Base-by-base conservation (phyloP, 2,113 vertebrate species). In the Xiphias gladius region DNA sequence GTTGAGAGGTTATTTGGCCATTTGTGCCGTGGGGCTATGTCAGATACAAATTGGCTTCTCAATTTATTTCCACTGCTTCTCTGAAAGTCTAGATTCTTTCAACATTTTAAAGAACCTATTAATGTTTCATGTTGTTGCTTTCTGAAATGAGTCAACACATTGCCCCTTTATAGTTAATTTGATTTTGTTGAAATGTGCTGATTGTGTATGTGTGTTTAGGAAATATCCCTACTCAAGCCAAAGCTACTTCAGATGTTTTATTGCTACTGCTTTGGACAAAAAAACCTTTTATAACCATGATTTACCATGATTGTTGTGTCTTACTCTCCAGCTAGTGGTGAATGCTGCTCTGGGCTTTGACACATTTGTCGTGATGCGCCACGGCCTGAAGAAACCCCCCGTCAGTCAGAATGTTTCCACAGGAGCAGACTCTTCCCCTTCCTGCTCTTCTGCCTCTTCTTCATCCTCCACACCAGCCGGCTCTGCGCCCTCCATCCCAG, bases 311-410 rank as follows among this genome's bases (percentile, higher is more conserved):
- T 58, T 54, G 10, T 63, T 66, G 14, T 62, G 24, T 79, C 20
- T 77, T 41, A 59, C 59, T 79, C 30, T 79, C 76, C 79, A 99
- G 98, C 91, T 99, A 57, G 97, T 99, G 86, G 96, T 99, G 88
- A 99, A 99, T 26, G 97, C 98, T 26, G 98, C 98, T 28, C 83
- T 99, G 20, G 98, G 98, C 2, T 99, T 99, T 75, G 98, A 99
- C 95, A 99, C 98, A 0, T 99, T 99, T 83, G 98, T 99, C 19
- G 98, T 99, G 80, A 99, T 99, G 98, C 96, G 98, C 39, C 98
- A 99, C 0, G 98, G 98, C 64, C 94, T 99, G 64, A 99, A 99
- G 94, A 97, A 95, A 80, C 93, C 96, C 8, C 92, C 59, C 3
- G 39, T 59, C 79, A 80, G 24, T 69, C 89, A 87, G 68, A 87